Evolutionary conservation across 2,888 invertebrate species (phyloP).

Genomic region (Eupithecia tripunctaria): DNA sequence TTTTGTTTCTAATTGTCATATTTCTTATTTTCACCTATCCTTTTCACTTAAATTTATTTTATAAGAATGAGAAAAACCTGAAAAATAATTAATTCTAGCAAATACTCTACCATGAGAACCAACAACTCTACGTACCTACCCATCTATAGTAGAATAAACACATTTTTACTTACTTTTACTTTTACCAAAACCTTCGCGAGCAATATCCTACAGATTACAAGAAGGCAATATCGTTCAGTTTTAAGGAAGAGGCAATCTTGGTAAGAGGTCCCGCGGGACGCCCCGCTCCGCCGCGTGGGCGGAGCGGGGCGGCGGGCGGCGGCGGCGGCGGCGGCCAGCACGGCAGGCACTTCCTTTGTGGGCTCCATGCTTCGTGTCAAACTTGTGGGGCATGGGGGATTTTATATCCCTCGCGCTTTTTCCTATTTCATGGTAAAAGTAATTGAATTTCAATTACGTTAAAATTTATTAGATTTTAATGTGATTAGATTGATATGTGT

Average conservation of each 20-base stretch:
- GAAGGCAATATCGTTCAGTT: not conserved
- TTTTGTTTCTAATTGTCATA: too few relatives aligned
- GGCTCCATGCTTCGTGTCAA: not conserved
- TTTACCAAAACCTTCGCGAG: not conserved
- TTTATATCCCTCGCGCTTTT: not conserved
- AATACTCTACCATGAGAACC: too few relatives aligned
- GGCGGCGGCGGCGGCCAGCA: not conserved
- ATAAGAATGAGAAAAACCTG: too few relatives aligned
- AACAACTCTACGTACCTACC: too few relatives aligned
- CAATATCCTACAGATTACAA: not conserved
- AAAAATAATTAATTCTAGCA: too few relatives aligned
- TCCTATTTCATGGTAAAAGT: not conserved
- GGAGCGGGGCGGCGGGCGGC: not conserved
- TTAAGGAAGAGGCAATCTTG: not conserved
- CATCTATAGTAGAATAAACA: not conserved
- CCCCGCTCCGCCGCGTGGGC: not conserved
- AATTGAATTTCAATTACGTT: not conserved
- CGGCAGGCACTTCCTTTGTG: not conserved
- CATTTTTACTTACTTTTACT: not conserved
- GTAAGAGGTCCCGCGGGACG: not conserved
- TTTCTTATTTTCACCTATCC: too few relatives aligned
- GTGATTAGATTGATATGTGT: not conserved
- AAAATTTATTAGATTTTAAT: too few relatives aligned
- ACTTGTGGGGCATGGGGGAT: not conserved
- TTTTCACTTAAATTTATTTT: too few relatives aligned